These are phyloP conservation scores for Pocillopora meandrina DNA, from an alignment of 92 coral and sea anemone species.

Conservation along the genomic window DNA sequence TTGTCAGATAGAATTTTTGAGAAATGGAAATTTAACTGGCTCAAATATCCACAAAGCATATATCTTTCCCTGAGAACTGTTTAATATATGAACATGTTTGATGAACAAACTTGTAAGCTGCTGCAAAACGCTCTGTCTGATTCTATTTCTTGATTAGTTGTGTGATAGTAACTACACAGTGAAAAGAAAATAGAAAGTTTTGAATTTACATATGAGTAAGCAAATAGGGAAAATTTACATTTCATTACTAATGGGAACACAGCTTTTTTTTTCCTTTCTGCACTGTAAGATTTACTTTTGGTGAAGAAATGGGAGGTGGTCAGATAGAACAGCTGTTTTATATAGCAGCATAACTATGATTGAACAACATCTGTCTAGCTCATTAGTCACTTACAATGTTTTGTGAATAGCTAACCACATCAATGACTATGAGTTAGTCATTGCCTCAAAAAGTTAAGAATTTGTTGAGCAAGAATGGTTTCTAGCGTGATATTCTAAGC, in stretches of 20 bases:
- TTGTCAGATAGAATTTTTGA: not conserved
- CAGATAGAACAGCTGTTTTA: slow-evolving; percentile 10
- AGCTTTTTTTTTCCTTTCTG: not conserved
- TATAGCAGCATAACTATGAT: slow-evolving; percentile 8
- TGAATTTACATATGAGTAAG: not conserved
- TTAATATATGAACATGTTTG: not conserved
- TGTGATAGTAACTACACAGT: not conserved
- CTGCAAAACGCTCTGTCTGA: not conserved
- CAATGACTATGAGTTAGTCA: not conserved
- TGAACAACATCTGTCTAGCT: slow-evolving; percentile 16
- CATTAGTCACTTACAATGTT: slow-evolving; percentile 34
- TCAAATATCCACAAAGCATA: not conserved
- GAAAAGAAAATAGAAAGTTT: not conserved
- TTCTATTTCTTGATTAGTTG: not conserved
- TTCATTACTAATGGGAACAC: not conserved
- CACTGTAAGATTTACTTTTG: not conserved
- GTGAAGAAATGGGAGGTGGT: not conserved
- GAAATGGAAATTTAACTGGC: not conserved
- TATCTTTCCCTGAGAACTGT: not conserved
- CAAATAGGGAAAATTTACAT: not conserved
- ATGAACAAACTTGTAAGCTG: not conserved
- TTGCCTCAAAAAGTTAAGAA: slow-evolving; percentile 5
- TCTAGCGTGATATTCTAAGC: too few relatives aligned
- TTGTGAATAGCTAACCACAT: slow-evolving; percentile 26
- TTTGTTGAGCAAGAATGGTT: not conserved